These are phyloP conservation scores for Mustelus asterias DNA, from an alignment of 2,113 vertebrate genomes.

Conservation along the genomic window DNA sequence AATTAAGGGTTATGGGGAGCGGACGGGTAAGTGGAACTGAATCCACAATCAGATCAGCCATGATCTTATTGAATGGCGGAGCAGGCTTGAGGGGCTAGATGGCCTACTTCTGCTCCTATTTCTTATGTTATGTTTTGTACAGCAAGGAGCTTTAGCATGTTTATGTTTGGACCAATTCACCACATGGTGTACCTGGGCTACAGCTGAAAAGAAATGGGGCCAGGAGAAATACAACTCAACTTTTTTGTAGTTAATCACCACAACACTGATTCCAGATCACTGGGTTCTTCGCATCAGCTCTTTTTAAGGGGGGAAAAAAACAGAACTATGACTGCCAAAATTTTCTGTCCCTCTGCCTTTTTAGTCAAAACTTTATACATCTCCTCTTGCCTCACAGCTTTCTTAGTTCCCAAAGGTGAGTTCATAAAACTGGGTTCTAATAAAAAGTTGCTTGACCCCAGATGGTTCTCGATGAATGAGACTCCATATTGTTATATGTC, in stretches of 20 bases:
- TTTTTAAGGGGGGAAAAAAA: not conserved
- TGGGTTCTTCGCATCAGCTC: not conserved
- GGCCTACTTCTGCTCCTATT: no score
- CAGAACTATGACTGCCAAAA: not conserved
- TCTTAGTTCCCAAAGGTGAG: not conserved
- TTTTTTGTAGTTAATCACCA: not conserved
- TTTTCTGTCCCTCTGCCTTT: not conserved
- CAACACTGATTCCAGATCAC: not conserved
- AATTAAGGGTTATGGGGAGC: no score
- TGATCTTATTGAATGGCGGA: no score
- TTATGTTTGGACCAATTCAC: not conserved
- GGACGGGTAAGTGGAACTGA: no score
- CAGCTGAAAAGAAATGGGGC: not conserved
- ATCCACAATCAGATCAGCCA: no score
- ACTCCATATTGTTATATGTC: not conserved
- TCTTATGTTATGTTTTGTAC: no score
- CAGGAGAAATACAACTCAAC: not conserved
- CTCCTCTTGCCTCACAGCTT: not conserved
- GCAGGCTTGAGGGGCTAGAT: no score
- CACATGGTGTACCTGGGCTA: not conserved
- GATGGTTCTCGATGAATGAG: not conserved
- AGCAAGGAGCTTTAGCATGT: not conserved
- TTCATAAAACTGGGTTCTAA: not conserved
- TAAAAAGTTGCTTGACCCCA: not conserved
- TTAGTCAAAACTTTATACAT: not conserved